A percentile compares a stretch with the other conserved stretches of the same genome.
Conservation (phyloP, 1,140 invertebrate species). For the Daktulosphaira vitifoliae region DNA sequence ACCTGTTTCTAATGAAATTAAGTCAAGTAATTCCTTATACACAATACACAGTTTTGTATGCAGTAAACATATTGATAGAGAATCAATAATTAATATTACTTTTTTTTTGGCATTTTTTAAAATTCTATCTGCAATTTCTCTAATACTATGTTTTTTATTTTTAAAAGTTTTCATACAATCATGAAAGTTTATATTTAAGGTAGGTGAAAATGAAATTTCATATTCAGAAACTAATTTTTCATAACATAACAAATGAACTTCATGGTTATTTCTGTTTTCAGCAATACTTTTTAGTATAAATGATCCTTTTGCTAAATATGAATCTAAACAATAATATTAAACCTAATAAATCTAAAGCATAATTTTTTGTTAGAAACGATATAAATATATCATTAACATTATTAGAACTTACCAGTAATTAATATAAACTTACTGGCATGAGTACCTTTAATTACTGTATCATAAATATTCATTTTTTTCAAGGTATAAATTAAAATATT, state of each 20-base stretch:
- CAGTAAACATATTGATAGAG: constrained; percentile 19
- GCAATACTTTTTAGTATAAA: constrained; percentile 20
- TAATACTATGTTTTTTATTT: background rate
- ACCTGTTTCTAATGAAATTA: constrained; percentile 5
- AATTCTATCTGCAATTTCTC: background rate
- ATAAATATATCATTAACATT: no score
- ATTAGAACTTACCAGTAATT: constrained; percentile 4
- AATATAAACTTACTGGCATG: constrained; percentile 16
- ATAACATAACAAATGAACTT: constrained; percentile 20
- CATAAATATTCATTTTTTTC: constrained; percentile 1
- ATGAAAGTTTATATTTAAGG: constrained; percentile 2
- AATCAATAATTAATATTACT: constrained; percentile 20
- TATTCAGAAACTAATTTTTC: constrained; percentile 7
- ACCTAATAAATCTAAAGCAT: background rate
- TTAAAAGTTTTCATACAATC: constrained; percentile 13
- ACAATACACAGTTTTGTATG: background rate
- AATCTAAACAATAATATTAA: constrained; percentile 13
- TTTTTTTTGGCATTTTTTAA: background rate
- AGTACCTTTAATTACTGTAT: constrained; percentile 11
- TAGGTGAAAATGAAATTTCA: background rate
- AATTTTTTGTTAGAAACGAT: no score
- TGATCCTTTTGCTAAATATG: constrained; percentile 16
- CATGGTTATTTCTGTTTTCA: constrained; percentile 7
- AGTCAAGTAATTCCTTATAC: constrained; percentile 22
- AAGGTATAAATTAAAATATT: no score